Conservation (phyloP, 64 coral and sea anemone species). For the Dendrophyllia cribrosa region DNA sequence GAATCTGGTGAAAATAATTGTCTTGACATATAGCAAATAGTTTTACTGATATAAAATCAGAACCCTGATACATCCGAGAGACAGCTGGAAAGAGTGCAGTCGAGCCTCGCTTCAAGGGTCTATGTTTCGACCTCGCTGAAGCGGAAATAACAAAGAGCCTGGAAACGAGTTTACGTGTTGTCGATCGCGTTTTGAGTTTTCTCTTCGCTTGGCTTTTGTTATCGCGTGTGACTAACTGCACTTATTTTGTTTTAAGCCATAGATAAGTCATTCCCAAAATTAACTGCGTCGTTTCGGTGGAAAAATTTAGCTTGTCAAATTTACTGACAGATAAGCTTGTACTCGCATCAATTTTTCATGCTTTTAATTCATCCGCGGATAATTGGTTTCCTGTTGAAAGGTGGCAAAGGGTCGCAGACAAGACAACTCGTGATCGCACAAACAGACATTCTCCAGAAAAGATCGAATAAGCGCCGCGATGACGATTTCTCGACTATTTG, state of each 20-base stretch:
- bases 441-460: not conserved
- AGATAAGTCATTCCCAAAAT: conserved; percentile 28
- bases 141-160: too few species aligned
- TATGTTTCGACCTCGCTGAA: too few species aligned
- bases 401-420: not conserved
- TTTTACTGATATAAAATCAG: too few species aligned
- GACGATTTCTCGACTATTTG: not conserved
- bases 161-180: too few species aligned
- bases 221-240: not conserved
- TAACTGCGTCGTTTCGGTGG: not conserved
- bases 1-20: too few species aligned
- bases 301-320: conserved; percentile 14
- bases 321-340: conserved; percentile 28
- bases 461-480: not conserved
- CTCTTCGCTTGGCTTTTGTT: too few species aligned
- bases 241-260: not conserved
- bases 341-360: conserved; percentile 48
- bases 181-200: too few species aligned
- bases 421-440: not conserved
- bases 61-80: too few species aligned
- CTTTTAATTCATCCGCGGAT: conserved; percentile 6
- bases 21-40: too few species aligned
- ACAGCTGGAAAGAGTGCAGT: too few species aligned
- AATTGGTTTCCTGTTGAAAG: not conserved
- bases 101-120: too few species aligned